Evolutionary conservation across 2,113 vertebrate species (phyloP).

Genomic region (Synchiropus splendidus): DNA sequence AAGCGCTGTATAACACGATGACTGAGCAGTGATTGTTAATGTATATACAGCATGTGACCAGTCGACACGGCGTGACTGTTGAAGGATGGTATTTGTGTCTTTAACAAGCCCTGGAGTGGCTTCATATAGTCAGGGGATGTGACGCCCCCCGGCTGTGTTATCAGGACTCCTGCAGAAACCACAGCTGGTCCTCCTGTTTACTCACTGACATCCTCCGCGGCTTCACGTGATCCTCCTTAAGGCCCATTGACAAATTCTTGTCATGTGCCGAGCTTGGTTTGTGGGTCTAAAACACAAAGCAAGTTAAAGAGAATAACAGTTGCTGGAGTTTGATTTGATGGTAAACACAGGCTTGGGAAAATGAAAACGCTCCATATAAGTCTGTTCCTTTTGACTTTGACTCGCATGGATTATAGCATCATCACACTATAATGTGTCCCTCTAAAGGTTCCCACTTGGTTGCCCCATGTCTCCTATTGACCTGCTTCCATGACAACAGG

Average conservation of each 20-base stretch:
- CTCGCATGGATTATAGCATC: too few species aligned
- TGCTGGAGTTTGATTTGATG: too few species aligned
- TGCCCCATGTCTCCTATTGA: too few species aligned
- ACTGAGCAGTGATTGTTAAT: conserved; percentile 11
- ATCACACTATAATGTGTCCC: too few species aligned
- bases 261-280: not conserved
- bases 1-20: too few species aligned
- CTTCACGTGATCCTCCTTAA: conserved; percentile 29
- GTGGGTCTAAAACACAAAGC: not conserved
- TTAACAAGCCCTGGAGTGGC: conserved; percentile 25
- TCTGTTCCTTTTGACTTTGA: too few species aligned
- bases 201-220: conserved; percentile 10
- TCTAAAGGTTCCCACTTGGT: too few species aligned
- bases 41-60: conserved; percentile 30
- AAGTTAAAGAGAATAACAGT: too few species aligned
- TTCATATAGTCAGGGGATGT: conserved; percentile 36
- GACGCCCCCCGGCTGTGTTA: conserved; percentile 12
- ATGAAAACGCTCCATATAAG: too few species aligned
- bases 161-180: conserved; percentile 10
- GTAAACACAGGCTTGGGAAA: too few species aligned
- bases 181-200: conserved; percentile 15
- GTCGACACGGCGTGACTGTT: conserved; percentile 14
- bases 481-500: too few species aligned
- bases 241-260: conserved; percentile 16
- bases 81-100: conserved; percentile 7